A percentile compares a stretch with the other conserved stretches of the same genome.
phyloP scores from a whole-genome alignment of 37 sponge, comb jelly and placozoan genomes.

The Petrosia ficiformis region DNA sequence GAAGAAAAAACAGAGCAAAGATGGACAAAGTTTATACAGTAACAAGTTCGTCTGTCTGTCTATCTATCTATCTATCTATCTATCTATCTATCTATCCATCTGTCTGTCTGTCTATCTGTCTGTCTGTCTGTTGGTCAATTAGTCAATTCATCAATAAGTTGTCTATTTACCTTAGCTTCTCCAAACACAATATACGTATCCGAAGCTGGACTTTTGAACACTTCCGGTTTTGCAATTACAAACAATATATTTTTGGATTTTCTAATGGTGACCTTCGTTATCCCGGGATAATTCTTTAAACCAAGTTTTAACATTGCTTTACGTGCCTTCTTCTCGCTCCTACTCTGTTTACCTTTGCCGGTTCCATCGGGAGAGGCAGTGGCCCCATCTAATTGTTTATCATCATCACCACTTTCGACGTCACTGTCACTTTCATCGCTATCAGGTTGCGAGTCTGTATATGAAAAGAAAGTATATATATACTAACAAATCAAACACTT shows the following conservation, averaged over 20 bases:
- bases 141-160: no score
- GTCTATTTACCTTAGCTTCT: conserved; percentile 91
- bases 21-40: not conserved
- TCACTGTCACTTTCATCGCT: conserved; percentile 32
- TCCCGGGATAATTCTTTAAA: conserved; percentile 78
- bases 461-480: not conserved
- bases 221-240: conserved; percentile 93
- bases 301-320: conserved; percentile 93
- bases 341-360: conserved; percentile 86
- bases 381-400: conserved; percentile 17
- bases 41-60: no score
- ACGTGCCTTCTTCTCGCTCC: conserved; percentile 96
- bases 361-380: conserved; percentile 37
- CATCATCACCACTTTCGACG: conserved; percentile 49
- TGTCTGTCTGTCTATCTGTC: no score
- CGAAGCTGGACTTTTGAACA: conserved; percentile 94
- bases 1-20: not conserved
- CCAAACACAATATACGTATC: conserved; percentile 98
- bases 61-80: no score
- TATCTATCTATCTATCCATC: no score
- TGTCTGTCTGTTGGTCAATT: no score
- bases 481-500: no score
- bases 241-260: conserved; percentile 97
- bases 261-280: conserved; percentile 89
- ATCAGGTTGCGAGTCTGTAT: no score